A percentile compares a stretch with the other conserved stretches of the same genome.
These are phyloP conservation scores for Drosophila willistoni DNA, from an alignment of 1,140 invertebrate species.

Conservation along the genomic window DNA sequence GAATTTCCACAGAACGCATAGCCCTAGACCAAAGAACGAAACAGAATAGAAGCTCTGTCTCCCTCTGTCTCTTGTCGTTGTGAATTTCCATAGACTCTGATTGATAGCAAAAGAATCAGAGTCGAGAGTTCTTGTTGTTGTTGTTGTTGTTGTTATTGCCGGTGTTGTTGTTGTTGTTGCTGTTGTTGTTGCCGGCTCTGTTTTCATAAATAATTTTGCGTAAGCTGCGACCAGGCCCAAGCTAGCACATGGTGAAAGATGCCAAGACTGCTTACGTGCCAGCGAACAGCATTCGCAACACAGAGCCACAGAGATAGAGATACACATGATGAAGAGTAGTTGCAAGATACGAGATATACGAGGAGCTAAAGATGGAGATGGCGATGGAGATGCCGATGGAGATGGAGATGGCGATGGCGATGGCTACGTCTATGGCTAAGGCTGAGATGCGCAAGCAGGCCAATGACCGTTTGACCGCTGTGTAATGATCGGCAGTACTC, in stretches of 20 bases:
- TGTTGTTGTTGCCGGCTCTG: conserved; percentile 43
- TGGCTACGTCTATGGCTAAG: conserved; percentile 2
- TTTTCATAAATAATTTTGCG: conserved; percentile 81
- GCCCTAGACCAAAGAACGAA: background rate
- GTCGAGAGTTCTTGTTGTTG: conserved; percentile 26
- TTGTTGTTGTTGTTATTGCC: conserved; percentile 34
- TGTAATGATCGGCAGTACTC: conserved; percentile 60
- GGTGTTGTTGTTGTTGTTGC: conserved; percentile 13
- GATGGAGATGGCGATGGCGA: conserved; percentile 6
- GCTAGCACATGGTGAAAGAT: conserved; percentile 63
- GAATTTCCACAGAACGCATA: conserved; percentile 63
- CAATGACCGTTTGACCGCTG: conserved; percentile 81
- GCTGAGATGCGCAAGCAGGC: conserved; percentile 61
- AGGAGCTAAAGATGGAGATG: background rate
- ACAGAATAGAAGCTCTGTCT: background rate
- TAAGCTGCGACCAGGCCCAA: conserved; percentile 54
- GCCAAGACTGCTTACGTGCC: conserved; percentile 72
- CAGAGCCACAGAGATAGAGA: conserved; percentile 10
- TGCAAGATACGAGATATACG: conserved; percentile 39
- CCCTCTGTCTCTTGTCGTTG: conserved; percentile 1
- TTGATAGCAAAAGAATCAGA: conserved; percentile 63
- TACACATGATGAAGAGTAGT: conserved; percentile 38
- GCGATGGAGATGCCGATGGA: background rate
- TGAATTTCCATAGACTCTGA: conserved; percentile 62
- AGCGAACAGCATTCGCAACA: conserved; percentile 32